A percentile compares a stretch with the other conserved stretches of the same genome.
Evolutionary conservation across 2,797 vertebrate species (phyloP).

Genomic region (Enteromius radiatus): DNA sequence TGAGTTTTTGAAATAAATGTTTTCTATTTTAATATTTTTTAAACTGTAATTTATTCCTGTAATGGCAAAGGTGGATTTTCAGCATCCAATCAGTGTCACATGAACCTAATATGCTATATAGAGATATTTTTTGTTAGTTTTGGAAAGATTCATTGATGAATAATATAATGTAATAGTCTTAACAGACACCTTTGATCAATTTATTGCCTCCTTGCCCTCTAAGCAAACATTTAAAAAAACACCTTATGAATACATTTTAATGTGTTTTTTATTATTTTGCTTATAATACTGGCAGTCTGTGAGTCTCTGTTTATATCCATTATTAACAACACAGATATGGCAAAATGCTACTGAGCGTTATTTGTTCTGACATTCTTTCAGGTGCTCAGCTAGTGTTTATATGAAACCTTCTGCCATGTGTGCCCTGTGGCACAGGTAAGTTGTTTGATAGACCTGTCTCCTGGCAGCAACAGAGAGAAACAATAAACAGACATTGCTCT

Average conservation of each 20-base stretch:
- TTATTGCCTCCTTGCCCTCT: too few species aligned
- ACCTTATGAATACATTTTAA: not conserved
- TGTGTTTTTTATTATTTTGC: not conserved
- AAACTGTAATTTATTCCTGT: not conserved
- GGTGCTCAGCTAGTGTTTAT: slow-evolving; percentile 59
- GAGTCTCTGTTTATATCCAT: slow-evolving; percentile 52
- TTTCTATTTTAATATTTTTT: not conserved
- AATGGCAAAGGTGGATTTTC: not conserved
- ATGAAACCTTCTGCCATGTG: slow-evolving; percentile 50
- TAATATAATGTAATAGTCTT: not conserved
- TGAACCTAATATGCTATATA: not conserved
- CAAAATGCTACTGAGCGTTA: slow-evolving; percentile 52
- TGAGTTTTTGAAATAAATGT: not conserved
- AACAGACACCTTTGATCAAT: not conserved
- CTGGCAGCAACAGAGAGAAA: slow-evolving; percentile 56
- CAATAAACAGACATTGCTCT: slow-evolving; percentile 46
- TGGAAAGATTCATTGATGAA: not conserved
- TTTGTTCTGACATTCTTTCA: slow-evolving; percentile 37
- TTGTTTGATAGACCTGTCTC: slow-evolving; percentile 59
- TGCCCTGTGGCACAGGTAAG: slow-evolving; percentile 67
- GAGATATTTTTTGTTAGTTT: not conserved
- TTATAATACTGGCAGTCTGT: slow-evolving; percentile 5
- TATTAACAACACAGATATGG: slow-evolving; percentile 60
- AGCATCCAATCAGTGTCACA: not conserved
- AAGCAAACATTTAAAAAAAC: not conserved